Conservation (phyloP, 2,888 invertebrate species). For the Hanleya hanleyi region DNA sequence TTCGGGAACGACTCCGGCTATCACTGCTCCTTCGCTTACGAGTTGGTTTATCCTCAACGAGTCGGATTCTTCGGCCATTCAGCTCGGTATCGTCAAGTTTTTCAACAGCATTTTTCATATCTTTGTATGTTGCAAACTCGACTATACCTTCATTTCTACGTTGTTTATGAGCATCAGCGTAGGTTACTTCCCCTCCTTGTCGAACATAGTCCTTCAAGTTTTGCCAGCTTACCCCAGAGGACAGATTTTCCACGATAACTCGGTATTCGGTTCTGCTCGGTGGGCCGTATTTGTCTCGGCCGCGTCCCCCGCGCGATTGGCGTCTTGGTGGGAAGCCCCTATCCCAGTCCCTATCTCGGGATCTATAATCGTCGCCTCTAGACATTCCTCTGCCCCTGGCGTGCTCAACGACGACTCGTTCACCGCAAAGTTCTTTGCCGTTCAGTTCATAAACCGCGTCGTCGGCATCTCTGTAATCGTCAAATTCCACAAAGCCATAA, state of each 20-base stretch:
- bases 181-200: slow-evolving; percentile 98
- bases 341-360: slow-evolving; percentile 64
- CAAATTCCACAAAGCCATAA: slow-evolving; percentile 99
- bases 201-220: slow-evolving; percentile 99
- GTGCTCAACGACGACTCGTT: slow-evolving; percentile 91
- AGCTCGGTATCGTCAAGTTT: slow-evolving; percentile 97
- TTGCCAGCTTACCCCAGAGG: slow-evolving; percentile 99
- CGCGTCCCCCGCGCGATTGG: slow-evolving; percentile 49
- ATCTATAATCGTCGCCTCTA: slow-evolving; percentile 39
- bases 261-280: slow-evolving; percentile 97
- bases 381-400: slow-evolving; percentile 75
- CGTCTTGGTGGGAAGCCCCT: slow-evolving; percentile 68
- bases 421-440: slow-evolving; percentile 96
- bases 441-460: slow-evolving; percentile 99
- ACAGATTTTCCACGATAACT: slow-evolving; percentile 97
- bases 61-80: slow-evolving; percentile 92
- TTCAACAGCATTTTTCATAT: slow-evolving; percentile 97
- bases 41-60: slow-evolving; percentile 85
- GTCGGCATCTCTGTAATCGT: slow-evolving; percentile 97
- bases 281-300: slow-evolving; percentile 89
- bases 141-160: slow-evolving; percentile 90
- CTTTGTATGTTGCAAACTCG: slow-evolving; percentile 95
- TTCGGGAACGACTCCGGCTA: neutral
- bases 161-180: slow-evolving; percentile 98
- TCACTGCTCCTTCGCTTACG: slow-evolving; percentile 71